Evolutionary conservation across 2,113 vertebrate genomes (phyloP).

Genomic region (Cygnus atratus): DNA sequence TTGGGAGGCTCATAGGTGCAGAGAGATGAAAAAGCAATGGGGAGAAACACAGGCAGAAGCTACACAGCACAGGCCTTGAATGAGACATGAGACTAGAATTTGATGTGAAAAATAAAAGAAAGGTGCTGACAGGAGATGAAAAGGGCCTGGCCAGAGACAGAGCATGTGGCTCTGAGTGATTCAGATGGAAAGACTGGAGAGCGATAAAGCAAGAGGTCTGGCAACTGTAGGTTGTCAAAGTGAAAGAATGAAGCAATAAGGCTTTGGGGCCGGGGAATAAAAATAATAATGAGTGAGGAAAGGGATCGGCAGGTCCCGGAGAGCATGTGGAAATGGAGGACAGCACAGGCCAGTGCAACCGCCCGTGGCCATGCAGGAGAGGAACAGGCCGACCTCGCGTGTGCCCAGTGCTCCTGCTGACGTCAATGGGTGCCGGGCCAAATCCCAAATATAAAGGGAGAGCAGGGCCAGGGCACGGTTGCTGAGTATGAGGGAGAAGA

Average conservation of each 20-base stretch:
- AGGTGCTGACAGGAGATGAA: neutral
- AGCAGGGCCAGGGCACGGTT: neutral
- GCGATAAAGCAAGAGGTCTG: neutral
- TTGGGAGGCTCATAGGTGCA: fast-evolving
- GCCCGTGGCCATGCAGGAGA: fast-evolving
- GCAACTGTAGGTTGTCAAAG: neutral
- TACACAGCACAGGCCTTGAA: neutral
- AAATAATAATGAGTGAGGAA: neutral
- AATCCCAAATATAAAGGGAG: neutral
- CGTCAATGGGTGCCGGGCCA: fast-evolving
- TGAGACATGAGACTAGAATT: neutral
- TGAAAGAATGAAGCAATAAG: slow-evolving; percentile 5
- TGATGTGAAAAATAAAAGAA: neutral
- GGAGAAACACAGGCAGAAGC: neutral
- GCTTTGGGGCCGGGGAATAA: neutral
- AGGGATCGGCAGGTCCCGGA: neutral
- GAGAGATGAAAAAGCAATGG: neutral
- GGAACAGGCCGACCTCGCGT: neutral
- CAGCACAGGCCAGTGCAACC: fast-evolving
- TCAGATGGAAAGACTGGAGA: neutral
- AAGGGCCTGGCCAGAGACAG: fast-evolving
- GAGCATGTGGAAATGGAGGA: neutral
- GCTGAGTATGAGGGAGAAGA: neutral
- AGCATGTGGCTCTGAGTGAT: neutral
- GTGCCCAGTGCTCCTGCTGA: neutral